Percentiles rank a stretch among this genome's conserved stretches.
Evolutionary conservation across 2,888 invertebrate genomes (phyloP).

Genomic region (Chalcosyrphus nemorum): DNA sequence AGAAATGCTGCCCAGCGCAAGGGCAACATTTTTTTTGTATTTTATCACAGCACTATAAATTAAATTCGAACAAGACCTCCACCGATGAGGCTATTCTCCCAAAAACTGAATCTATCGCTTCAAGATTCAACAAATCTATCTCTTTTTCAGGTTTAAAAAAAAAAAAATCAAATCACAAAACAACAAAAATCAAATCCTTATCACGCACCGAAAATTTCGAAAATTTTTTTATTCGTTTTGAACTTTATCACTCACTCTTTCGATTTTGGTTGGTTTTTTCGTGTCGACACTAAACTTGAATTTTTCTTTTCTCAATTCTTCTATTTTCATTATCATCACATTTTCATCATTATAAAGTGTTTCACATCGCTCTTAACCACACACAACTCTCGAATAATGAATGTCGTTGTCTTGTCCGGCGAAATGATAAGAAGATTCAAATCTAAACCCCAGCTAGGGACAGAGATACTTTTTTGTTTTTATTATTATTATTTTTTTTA

Average conservation of each 20-base stretch:
- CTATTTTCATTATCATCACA: constrained; percentile 45
- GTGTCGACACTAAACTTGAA: constrained; percentile 20
- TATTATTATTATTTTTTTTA: too few species aligned
- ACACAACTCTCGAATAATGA: constrained; percentile 33
- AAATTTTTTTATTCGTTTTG: constrained; percentile 57
- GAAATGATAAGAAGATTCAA: constrained; percentile 53
- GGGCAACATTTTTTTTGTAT: constrained; percentile 78
- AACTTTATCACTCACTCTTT: constrained; percentile 67
- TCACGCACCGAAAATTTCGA: constrained; percentile 62
- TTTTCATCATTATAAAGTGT: constrained; percentile 45
- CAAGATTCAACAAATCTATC: background rate
- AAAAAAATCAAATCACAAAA: background rate
- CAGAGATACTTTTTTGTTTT: too few species aligned
- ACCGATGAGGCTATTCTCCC: constrained; percentile 30
- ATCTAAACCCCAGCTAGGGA: constrained; percentile 19
- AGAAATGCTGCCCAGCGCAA: constrained; percentile 79
- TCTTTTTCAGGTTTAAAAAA: background rate
- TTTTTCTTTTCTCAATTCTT: constrained; percentile 26
- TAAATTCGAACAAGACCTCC: constrained; percentile 30
- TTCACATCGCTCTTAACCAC: constrained; percentile 33
- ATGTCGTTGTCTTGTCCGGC: constrained; percentile 59
- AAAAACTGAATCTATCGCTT: constrained; percentile 19
- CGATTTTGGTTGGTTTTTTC: constrained; percentile 47
- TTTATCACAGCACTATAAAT: constrained; percentile 57
- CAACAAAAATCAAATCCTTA: constrained; percentile 27